Conservation (phyloP, 2,888 invertebrate species). For the Bugulina stolonifera region DNA sequence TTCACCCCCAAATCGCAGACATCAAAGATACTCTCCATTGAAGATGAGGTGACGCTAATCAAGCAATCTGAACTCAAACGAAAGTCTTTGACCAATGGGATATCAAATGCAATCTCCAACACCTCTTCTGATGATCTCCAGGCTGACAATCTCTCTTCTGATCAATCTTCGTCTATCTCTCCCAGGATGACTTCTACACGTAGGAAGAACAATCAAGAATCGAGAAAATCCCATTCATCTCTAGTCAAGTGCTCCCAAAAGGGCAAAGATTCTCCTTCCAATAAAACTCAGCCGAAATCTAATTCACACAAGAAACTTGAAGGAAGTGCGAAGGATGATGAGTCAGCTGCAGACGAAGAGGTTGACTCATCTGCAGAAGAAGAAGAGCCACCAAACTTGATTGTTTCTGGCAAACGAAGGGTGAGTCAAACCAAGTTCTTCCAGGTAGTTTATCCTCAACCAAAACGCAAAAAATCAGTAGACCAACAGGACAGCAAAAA, state of each 20-base stretch:
- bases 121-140: not conserved
- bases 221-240: not conserved
- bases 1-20: not conserved
- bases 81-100: not conserved
- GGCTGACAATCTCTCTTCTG: not conserved
- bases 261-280: not conserved
- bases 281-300: not conserved
- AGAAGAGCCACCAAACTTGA: not conserved
- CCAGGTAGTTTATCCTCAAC: slow-evolving; percentile 8
- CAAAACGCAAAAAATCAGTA: slow-evolving; percentile 3
- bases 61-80: not conserved
- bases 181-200: too few species aligned
- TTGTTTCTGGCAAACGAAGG: not conserved
- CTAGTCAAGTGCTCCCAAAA: not conserved
- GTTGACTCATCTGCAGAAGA: not conserved
- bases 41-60: not conserved
- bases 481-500: not conserved
- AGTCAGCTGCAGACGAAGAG: not conserved
- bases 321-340: not conserved
- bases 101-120: not conserved
- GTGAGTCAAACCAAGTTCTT: slow-evolving; percentile 8
- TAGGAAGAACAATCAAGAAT: too few species aligned
- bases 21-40: not conserved
- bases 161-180: not conserved
- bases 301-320: too few species aligned